phyloP scores from a whole-genome alignment of 2,888 invertebrate genomes.

The Taphrorychus bicolor region DNA sequence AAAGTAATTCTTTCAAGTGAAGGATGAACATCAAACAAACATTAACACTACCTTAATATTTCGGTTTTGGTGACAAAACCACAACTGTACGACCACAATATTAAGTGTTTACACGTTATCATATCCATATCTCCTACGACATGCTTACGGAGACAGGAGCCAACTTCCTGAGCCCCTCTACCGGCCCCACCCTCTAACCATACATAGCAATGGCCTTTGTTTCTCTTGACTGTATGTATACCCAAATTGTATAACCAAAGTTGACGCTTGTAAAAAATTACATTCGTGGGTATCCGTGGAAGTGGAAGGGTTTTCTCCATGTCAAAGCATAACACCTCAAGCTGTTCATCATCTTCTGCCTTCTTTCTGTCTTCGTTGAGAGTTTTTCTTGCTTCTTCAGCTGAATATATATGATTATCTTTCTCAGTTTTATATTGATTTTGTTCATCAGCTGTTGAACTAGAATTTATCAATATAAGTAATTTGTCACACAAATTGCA shows the following conservation, averaged over 20 bases:
- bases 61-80: too few relatives aligned
- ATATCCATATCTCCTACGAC: not conserved
- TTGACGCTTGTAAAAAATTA: slow-evolving; percentile 48
- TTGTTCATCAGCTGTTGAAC: too few relatives aligned
- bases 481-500: too few relatives aligned
- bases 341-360: slow-evolving; percentile 19
- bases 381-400: slow-evolving; percentile 27
- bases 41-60: too few relatives aligned
- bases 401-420: too few relatives aligned
- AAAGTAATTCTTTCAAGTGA: too few relatives aligned
- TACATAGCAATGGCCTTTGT: slow-evolving; percentile 25
- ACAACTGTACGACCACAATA: too few relatives aligned
- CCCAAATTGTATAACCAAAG: too few relatives aligned
- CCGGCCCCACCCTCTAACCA: slow-evolving; percentile 46
- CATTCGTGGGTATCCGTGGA: slow-evolving; percentile 36
- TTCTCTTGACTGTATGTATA: slow-evolving; percentile 42
- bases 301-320: slow-evolving; percentile 36
- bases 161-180: slow-evolving; percentile 41
- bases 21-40: too few relatives aligned
- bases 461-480: too few relatives aligned
- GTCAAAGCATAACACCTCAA: slow-evolving; percentile 61
- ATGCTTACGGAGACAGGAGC: slow-evolving; percentile 29
- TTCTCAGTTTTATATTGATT: too few relatives aligned
- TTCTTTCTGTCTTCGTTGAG: slow-evolving; percentile 23
- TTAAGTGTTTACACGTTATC: not conserved